Percentiles rank a stretch among this genome's conserved stretches.
phyloP scores from a whole-genome alignment of 2,113 vertebrate species.

The Orcinus orca region DNA sequence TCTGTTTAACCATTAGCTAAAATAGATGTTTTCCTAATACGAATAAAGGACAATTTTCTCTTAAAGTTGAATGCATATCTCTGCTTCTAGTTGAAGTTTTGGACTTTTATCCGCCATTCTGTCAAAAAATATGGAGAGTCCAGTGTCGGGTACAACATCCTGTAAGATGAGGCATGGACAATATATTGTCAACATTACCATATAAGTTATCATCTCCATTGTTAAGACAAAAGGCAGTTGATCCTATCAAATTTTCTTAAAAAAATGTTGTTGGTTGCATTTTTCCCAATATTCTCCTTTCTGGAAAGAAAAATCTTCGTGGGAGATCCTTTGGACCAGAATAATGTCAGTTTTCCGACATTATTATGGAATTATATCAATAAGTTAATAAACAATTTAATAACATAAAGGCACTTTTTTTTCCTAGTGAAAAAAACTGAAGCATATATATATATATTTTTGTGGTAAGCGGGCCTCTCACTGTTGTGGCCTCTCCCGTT shows the following conservation, averaged over 20 bases:
- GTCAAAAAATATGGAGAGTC: neutral
- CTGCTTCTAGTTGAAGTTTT: neutral
- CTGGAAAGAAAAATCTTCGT: slow-evolving; percentile 46
- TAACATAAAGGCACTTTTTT: slow-evolving; percentile 42
- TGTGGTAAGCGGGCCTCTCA: too few relatives aligned
- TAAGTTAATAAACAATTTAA: slow-evolving; percentile 68
- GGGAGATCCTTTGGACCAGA: slow-evolving; percentile 24
- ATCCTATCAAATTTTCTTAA: neutral
- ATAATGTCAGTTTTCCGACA: slow-evolving; percentile 61
- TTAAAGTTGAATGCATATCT: neutral
- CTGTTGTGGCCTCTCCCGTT: too few relatives aligned
- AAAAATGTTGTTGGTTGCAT: neutral
- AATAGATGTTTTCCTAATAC: neutral
- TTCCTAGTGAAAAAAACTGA: neutral
- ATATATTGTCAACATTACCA: neutral
- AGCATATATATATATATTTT: too few relatives aligned
- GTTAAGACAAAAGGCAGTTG: neutral
- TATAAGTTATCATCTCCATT: neutral
- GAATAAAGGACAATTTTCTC: neutral
- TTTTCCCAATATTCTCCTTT: neutral
- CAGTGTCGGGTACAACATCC: neutral
- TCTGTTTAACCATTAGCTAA: neutral
- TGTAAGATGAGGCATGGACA: neutral
- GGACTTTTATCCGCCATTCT: neutral
- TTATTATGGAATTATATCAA: slow-evolving; percentile 62